A percentile compares a stretch with the other conserved stretches of the same genome.
These are phyloP conservation scores for Phylloscopus whistleri DNA, from an alignment of 2,113 vertebrate genomes.

Conservation along the genomic window DNA sequence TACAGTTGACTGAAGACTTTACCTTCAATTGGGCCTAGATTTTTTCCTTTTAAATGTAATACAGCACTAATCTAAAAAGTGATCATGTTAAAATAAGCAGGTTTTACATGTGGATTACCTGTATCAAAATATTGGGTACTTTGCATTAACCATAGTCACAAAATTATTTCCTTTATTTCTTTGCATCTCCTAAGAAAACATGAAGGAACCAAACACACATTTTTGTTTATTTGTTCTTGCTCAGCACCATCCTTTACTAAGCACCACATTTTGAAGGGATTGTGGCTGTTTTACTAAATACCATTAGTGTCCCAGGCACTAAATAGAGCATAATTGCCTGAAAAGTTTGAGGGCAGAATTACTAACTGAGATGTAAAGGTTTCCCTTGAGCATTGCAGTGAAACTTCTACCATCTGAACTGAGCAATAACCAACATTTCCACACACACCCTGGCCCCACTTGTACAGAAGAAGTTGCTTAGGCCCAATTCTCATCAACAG, in stretches of 20 bases:
- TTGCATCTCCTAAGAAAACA: not conserved
- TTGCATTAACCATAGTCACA: not conserved
- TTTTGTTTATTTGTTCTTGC: not conserved
- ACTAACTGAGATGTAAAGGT: not conserved
- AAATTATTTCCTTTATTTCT: not conserved
- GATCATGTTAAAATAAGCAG: not conserved
- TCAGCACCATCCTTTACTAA: not conserved
- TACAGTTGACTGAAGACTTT: not conserved
- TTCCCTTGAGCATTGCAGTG: not conserved
- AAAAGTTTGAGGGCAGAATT: not conserved
- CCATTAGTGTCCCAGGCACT: not conserved
- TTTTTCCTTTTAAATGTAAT: not conserved
- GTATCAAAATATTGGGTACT: not conserved
- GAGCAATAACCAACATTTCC: not conserved
- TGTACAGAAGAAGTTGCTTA: not conserved
- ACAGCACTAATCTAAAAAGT: not conserved
- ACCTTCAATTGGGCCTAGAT: fast-evolving
- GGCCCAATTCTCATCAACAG: not conserved
- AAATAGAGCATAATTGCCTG: not conserved
- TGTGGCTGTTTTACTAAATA: not conserved
- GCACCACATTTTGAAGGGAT: not conserved
- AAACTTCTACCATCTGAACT: not conserved
- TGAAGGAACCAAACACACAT: not conserved
- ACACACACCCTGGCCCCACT: not conserved
- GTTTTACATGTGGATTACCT: not conserved